These are phyloP conservation scores for Syrrhaptes paradoxus DNA, from an alignment of 2,113 vertebrate species.

Conservation along the genomic window DNA sequence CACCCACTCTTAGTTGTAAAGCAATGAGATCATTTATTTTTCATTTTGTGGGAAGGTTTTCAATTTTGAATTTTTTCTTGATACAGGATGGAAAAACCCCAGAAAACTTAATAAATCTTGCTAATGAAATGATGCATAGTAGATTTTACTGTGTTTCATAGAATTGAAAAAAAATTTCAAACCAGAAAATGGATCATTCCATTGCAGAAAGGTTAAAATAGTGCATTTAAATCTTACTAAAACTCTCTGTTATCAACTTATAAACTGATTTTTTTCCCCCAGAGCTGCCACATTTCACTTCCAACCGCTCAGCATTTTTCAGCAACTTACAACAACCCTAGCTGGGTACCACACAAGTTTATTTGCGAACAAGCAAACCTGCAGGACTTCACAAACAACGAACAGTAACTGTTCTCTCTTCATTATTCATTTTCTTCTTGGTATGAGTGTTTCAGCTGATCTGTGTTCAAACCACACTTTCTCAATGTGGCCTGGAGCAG, in stretches of 20 bases:
- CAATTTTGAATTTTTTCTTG: not conserved
- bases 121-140: not conserved
- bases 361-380: not conserved
- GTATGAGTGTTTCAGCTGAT: not conserved
- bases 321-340: not conserved
- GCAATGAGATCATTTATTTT: conserved; percentile 10
- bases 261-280: not conserved
- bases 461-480: not conserved
- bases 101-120: not conserved
- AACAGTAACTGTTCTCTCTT: not conserved
- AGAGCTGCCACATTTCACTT: not conserved
- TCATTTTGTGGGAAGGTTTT: not conserved
- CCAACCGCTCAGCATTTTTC: not conserved
- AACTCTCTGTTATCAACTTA: not conserved
- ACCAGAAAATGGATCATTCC: not conserved
- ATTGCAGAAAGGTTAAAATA: not conserved
- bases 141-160: not conserved
- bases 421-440: not conserved
- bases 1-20: not conserved
- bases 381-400: not conserved
- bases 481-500: not conserved
- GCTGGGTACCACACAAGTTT: not conserved
- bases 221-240: not conserved
- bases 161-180: not conserved
- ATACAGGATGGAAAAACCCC: not conserved